Evolutionary conservation across 2,797 vertebrate species (phyloP), one percentile per base, ranked within the genome.

Genomic region (Rhynchotus rufescens): DNA sequence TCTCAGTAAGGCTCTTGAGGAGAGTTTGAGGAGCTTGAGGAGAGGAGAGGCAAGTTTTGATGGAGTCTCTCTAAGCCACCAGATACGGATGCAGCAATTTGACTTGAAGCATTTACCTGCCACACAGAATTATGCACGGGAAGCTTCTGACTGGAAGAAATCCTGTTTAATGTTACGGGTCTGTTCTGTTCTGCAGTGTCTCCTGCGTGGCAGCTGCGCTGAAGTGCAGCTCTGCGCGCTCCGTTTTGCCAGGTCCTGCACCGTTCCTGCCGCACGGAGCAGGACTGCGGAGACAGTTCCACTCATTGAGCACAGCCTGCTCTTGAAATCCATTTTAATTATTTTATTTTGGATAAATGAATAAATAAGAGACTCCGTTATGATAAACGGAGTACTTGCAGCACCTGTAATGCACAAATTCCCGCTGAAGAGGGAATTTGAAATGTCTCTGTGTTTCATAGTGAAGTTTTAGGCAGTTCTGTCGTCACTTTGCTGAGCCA

Each of bases 291-390:
- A 95, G 42, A 72, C 90, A 95, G 87, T 95, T 94, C 95, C 92
- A 73, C 95, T 97, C 94, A 82, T 97, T 92, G 96, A 94, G 94
- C 44, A 7, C 80, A 89, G 95, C 92, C 87, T 94, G 93, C 93
- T 73, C 82, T 96, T 97, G 94, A 96, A 96, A 97, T 96, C 94
- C 82, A 72, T 95, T 96, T 96, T 96, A 94, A 36, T 95, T 69
- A 95, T 92, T 96, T 94, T 80, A 76, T 90, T 97, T 96, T 86
- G 56, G 79, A 68, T 61, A 78, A 96, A 95, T 83, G 86, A 92
- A 96, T 95, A 96, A 98, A 94, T 95, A 97, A 84, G 87, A 83
- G 86, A 91, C 92, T 95, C 86, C 90, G 64, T 94, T 95, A 92
- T 90, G 94, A 96, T 89, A 94, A 96, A 92, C 21, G 45, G 94